Percentiles rank a stretch among this genome's conserved stretches.
phyloP scores from a whole-genome alignment of 1,140 invertebrate species.

The Diprion similis region DNA sequence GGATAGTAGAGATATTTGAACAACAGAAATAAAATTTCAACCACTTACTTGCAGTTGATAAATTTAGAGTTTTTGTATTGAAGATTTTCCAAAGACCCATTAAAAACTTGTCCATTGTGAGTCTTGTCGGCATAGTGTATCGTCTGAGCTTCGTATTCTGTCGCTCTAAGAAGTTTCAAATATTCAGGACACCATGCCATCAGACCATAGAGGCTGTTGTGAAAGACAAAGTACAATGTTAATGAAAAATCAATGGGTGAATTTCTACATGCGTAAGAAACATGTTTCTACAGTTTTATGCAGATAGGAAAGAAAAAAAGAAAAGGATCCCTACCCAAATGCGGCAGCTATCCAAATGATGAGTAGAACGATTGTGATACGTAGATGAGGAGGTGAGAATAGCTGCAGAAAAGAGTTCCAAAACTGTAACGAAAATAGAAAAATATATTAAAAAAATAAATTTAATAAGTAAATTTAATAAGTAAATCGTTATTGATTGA shows the following conservation, averaged over 20 bases:
- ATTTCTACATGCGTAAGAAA: slow-evolving; percentile 35
- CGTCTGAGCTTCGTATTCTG: slow-evolving; percentile 53
- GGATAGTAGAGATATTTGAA: not conserved
- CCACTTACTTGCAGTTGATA: slow-evolving; percentile 48
- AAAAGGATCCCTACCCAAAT: slow-evolving; percentile 47
- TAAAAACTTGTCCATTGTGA: slow-evolving; percentile 46
- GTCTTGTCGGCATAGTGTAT: slow-evolving; percentile 35
- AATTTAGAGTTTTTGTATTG: slow-evolving; percentile 56
- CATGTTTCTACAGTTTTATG: not conserved
- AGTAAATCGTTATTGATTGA: not conserved
- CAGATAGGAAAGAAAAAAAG: slow-evolving; percentile 17
- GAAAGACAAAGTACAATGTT: slow-evolving; percentile 13
- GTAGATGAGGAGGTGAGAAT: slow-evolving; percentile 61
- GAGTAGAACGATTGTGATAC: slow-evolving; percentile 54
- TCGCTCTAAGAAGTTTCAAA: slow-evolving; percentile 54
- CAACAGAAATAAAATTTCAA: not conserved
- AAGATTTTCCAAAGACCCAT: slow-evolving; percentile 58
- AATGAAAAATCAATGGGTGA: slow-evolving; percentile 33
- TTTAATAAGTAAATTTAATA: not conserved
- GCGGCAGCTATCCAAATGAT: slow-evolving; percentile 49
- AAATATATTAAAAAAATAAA: slow-evolving; percentile 11
- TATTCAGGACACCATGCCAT: slow-evolving; percentile 56
- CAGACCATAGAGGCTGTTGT: slow-evolving; percentile 51
- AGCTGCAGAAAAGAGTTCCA: slow-evolving; percentile 67
- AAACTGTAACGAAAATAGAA: slow-evolving; percentile 55